Base-by-base conservation (phyloP, 2,797 vertebrate genomes). In the Aplochiton taeniatus region DNA sequence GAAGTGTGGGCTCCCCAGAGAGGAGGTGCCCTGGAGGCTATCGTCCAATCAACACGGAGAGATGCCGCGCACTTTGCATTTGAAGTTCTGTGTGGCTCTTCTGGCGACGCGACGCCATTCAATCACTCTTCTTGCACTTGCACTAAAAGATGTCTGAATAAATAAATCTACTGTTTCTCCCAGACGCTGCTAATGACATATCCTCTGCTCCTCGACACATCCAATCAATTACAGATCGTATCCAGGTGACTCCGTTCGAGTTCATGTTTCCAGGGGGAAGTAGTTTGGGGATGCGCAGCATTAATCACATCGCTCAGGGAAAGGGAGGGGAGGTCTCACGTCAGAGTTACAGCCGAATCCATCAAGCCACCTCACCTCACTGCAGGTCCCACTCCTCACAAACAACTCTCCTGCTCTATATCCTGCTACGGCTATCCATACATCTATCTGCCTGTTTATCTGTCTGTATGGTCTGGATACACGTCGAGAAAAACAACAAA, bases 161-260 rank as follows among this genome's bases (percentile, higher is more conserved):
- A 74, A 73, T 17, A 11, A 65, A 58, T 58, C 56, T 49, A 62
- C 61, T 19, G 49, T 16, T 65, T 31, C 9, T 53, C 13, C 45
- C 1, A 20, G 16, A 63, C 58, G 67, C 87, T 90, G 90, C 90
- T 87, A 86, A 92, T 89, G 85, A 60, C 50, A 75, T 66, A 58
- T 53, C 54, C 57, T 8, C 56, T 65, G 56, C 51, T 79, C 74
- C 77, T 63, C 86, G 90, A 88, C 88, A 80, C 77, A 83, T 84
- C 76, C 79, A 89, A 92, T 92, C 83, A 91, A 89, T 92, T 88
- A 89, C 76, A 78, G 85, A 89, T 90, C 74, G 82, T 85, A 91
- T 90, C 84, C 85, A 89, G 87, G 89, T 91, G 88, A 91, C 88
- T 90, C 91, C 74, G 91, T 91, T 90, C 69, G 85, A 89, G 91